Base-by-base conservation (phyloP, 2,797 vertebrate species). In the Hyperoplus immaculatus region DNA sequence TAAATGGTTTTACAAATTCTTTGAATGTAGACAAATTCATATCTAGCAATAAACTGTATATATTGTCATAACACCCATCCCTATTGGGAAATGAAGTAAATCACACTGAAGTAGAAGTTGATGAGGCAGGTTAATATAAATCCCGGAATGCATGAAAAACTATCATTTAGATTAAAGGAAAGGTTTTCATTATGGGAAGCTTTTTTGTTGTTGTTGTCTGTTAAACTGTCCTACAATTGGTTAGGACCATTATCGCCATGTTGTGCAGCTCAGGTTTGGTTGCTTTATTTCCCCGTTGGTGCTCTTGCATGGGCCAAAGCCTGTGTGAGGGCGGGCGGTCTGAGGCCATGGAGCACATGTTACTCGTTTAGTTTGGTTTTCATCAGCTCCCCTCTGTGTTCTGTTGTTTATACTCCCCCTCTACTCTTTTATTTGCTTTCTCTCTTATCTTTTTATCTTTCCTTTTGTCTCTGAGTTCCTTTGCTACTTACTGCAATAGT, bases 321-420 rank as follows among this genome's bases (percentile, higher is more conserved):
- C 56, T 92, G 87, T 86, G 80, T 87, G 78, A 88, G 73, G 81
- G 75, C 69, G 14, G 80, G 75, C 88, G 82, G 72, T 88, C 78
- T 81, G 85, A 86, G 83, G 82, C 80, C 78, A 16, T 6, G 9
- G 82, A 88, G 86, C 93, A 92, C 90, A 93, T 93, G 92, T 90
- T 92, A 89, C 82, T 88, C 74, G 88, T 94, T 93, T 93, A 88
- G 84, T 92, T 92, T 88, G 87, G 86, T 91, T 93, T 93, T 91
- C 85, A 91, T 91, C 90, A 82, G 80, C 91, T 89, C 83, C 89
- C 81, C 88, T 84, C 88, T 85, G 87, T 81, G 84, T 66, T 85
- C 84, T 88, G 78, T 80, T 93, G 92, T 93, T 93, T 90, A 85
- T 88, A 74, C 84, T 88, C 79, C 84, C 82, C 80, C 69, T 53